A percentile compares a stretch with the other conserved stretches of the same genome.
These are phyloP conservation scores for Parapsyche elsis DNA, from an alignment of 1,140 invertebrate genomes.

Conservation along the genomic window DNA sequence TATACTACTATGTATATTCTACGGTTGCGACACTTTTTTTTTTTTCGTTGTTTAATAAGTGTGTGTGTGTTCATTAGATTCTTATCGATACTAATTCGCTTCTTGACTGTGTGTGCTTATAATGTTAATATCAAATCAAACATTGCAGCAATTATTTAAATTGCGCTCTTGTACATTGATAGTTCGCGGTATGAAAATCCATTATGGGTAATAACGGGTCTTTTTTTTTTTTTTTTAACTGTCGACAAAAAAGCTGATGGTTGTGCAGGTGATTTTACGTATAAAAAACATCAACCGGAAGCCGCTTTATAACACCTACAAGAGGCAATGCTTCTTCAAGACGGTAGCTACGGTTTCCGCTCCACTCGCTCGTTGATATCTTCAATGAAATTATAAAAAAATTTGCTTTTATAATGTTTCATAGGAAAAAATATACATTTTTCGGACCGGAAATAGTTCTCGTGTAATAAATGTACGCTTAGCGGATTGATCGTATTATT, in stretches of 20 bases:
- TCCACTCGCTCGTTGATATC: constrained; percentile 28
- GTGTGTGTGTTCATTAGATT: not conserved
- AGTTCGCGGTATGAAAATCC: not conserved
- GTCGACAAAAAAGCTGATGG: not conserved
- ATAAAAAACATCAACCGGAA: constrained; percentile 18
- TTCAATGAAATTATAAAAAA: not conserved
- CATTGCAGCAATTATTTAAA: not conserved
- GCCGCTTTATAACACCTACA: constrained; percentile 19
- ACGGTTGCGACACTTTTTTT: not conserved
- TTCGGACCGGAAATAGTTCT: not conserved
- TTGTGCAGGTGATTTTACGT: constrained; percentile 18
- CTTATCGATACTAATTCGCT: not conserved
- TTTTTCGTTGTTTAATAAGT: not conserved
- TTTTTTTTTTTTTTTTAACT: not conserved
- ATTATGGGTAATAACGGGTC: constrained; percentile 21
- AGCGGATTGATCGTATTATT: not conserved
- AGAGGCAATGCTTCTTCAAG: not conserved
- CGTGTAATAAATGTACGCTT: not conserved
- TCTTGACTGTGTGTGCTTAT: not conserved
- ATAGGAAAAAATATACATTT: not conserved
- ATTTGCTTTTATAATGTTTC: not conserved
- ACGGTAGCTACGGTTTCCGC: constrained; percentile 17
- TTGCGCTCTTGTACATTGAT: not conserved
- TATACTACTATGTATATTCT: not conserved
- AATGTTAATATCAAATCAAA: constrained; percentile 12